A percentile compares a stretch with the other conserved stretches of the same genome.
Evolutionary conservation across 2,113 vertebrate species (phyloP).

Genomic region (Rafetus swinhoei): DNA sequence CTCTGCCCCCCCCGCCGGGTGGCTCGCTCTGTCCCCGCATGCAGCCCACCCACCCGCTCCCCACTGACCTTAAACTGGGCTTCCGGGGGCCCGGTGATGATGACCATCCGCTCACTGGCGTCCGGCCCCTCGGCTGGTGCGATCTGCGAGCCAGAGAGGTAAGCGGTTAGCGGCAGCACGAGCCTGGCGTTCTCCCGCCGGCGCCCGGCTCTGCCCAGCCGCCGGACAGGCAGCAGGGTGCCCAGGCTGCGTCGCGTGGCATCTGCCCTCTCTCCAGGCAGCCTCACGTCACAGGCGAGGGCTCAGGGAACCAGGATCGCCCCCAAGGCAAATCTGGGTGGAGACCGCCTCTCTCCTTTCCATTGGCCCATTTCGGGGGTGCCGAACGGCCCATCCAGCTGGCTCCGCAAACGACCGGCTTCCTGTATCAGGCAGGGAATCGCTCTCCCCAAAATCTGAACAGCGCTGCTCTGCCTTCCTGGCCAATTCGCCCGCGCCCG

Average conservation of each 20-base stretch:
- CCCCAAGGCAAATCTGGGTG: not conserved
- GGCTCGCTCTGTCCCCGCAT: too few species aligned
- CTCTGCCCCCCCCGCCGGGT: too few species aligned
- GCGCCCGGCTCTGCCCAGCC: too few species aligned
- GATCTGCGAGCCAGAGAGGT: constrained; percentile 75
- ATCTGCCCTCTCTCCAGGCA: not conserved
- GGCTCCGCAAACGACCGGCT: not conserved
- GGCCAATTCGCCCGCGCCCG: too few species aligned
- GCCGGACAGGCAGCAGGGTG: too few species aligned
- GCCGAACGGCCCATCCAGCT: not conserved
- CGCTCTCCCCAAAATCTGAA: too few species aligned
- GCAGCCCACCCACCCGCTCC: not conserved
- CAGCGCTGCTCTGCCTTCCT: too few species aligned
- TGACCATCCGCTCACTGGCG: constrained; percentile 90
- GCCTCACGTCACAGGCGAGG: not conserved
- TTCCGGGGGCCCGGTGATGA: constrained; percentile 93
- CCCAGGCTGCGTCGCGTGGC: too few species aligned
- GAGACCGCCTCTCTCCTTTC: not conserved
- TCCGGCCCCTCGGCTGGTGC: constrained; percentile 92
- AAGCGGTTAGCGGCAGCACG: fast-evolving
- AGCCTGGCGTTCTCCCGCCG: fast-evolving
- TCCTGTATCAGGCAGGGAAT: too few species aligned
- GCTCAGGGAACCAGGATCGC: not conserved
- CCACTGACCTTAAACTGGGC: constrained; percentile 93
- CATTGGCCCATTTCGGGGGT: not conserved